Evolutionary conservation across 2,113 vertebrate genomes (phyloP), one percentile per base, ranked within the genome.

Genomic region (Pelodiscus sinensis): DNA sequence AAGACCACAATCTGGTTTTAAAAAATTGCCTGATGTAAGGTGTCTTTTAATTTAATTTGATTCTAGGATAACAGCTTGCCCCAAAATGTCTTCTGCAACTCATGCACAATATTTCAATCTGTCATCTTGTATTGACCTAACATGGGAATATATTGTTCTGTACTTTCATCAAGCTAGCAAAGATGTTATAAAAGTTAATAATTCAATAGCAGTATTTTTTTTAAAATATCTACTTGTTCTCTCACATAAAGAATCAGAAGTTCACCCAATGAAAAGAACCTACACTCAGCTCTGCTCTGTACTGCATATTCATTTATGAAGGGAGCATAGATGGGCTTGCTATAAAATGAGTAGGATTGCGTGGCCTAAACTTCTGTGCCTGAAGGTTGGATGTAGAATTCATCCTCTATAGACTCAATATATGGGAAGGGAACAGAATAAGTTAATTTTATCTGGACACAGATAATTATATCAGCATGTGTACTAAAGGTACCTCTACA

Each of bases 61-160:
- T 90, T 95, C 10, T 12, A 93, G 71, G 90, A 93, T 96, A 97
- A 96, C 89, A 93, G 86, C 90, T 96, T 96, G 93, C 87, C 95
- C 90, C 95, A 97, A 96, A 97, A 97, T 90, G 93, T 97, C 97
- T 97, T 97, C 88, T 0, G 8, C 83, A 82, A 97, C 92, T 97
- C 95, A 97, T 6, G 1, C 93, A 85, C 0, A 3, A 55, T 95
- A 93, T 96, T 98, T 97, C 96, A 97, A 92, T 94, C 96, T 97
- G 95, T 97, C 97, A 97, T 96, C 95, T 92, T 89, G 85, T 92
- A 95, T 96, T 97, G 97, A 97, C 97, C 97, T 89, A 97, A 94
- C 92, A 86, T 96, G 95, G 95, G 97, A 96, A 96, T 97, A 93
- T n/a, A 95, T 94, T 89, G 92, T 79, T 65, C 80, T 93, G 73